phyloP scores from a whole-genome alignment of 2,113 vertebrate species.

The Clarias gariepinus region DNA sequence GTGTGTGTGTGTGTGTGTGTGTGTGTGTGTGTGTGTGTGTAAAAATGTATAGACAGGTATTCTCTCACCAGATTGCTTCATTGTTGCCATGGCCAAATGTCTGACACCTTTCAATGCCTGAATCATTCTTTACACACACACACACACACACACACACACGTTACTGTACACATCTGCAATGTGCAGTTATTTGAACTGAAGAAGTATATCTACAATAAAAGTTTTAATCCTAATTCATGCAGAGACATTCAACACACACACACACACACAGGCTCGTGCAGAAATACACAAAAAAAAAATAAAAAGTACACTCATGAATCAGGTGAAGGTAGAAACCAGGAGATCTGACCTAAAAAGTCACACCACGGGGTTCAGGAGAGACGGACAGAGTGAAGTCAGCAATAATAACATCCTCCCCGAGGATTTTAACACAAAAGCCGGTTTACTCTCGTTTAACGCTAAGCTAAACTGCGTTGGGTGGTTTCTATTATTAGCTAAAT shows the following conservation, averaged over 20 bases:
- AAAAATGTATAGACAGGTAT: too few species aligned
- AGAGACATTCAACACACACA: not conserved
- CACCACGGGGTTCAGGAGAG: too few species aligned
- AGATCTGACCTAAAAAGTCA: not conserved
- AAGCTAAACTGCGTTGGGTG: not conserved
- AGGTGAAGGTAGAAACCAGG: not conserved
- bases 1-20: not conserved
- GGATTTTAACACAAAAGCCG: not conserved
- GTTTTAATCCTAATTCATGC: not conserved
- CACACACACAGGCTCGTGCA: not conserved
- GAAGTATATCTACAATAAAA: not conserved
- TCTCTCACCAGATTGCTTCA: constrained; percentile 66
- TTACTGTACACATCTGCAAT: not conserved
- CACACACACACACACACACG: not conserved
- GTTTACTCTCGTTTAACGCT: not conserved
- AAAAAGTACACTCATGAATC: too few species aligned
- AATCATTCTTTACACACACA: constrained; percentile 54
- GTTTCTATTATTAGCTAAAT: not conserved
- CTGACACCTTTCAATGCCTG: constrained; percentile 61
- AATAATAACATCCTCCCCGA: not conserved
- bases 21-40: not conserved
- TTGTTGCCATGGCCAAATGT: constrained; percentile 49
- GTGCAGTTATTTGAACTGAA: not conserved
- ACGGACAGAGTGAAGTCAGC: not conserved
- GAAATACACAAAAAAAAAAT: not conserved